These are phyloP conservation scores for Platypus cylindrus DNA, from an alignment of 2,888 invertebrate genomes.

Conservation along the genomic window DNA sequence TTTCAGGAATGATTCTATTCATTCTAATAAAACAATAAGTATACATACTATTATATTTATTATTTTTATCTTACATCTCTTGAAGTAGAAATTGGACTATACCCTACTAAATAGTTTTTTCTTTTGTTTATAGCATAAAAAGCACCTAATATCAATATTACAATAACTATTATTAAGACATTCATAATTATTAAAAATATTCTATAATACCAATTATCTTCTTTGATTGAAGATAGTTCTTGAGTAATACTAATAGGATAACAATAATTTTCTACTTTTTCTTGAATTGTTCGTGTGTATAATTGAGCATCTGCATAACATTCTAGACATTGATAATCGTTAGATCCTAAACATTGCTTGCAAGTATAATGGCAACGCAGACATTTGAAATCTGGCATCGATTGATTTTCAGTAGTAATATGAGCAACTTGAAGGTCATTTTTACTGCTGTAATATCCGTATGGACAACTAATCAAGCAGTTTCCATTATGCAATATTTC, in stretches of 20 bases:
- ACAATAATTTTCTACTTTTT: slow-evolving; percentile 29
- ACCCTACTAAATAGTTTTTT: slow-evolving; percentile 6
- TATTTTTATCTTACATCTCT: too few relatives aligned
- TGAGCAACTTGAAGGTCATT: slow-evolving; percentile 20
- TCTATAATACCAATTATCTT: slow-evolving; percentile 29
- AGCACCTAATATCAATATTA: slow-evolving; percentile 10
- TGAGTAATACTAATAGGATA: slow-evolving; percentile 25
- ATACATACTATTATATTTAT: too few relatives aligned
- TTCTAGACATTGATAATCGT: slow-evolving; percentile 52
- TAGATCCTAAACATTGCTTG: slow-evolving; percentile 52
- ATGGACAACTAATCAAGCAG: slow-evolving; percentile 45
- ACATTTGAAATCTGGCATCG: slow-evolving; percentile 34
- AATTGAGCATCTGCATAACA: slow-evolving; percentile 55
- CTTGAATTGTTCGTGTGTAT: slow-evolving; percentile 34
- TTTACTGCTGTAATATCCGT: slow-evolving; percentile 26
- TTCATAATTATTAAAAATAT: slow-evolving; percentile 20
- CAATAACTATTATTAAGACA: slow-evolving; percentile 13
- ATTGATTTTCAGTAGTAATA: slow-evolving; percentile 14
- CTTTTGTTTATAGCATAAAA: slow-evolving; percentile 6
- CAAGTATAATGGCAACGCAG: slow-evolving; percentile 65
- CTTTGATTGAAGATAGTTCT: slow-evolving; percentile 20
- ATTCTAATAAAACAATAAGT: too few relatives aligned
- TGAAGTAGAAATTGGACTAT: too few relatives aligned
- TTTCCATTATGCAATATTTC: slow-evolving; percentile 46
- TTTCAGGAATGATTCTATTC: too few relatives aligned